A percentile compares a stretch with the other conserved stretches of the same genome.
These are phyloP conservation scores for Temnothorax longispinosus DNA, from an alignment of 1,140 invertebrate genomes.

Conservation along the genomic window DNA sequence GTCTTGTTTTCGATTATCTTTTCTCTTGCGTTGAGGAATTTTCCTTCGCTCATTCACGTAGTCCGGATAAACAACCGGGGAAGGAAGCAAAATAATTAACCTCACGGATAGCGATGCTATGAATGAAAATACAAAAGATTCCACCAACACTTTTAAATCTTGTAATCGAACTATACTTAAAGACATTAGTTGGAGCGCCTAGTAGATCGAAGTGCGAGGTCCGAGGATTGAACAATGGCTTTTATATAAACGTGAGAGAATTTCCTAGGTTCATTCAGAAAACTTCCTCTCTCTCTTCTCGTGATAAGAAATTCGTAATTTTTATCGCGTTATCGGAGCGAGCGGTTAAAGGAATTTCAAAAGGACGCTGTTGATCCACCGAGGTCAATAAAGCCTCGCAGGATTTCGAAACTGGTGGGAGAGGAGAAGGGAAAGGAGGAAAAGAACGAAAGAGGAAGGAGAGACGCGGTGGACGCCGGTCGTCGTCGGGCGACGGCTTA, in stretches of 20 bases:
- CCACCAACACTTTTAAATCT: not conserved
- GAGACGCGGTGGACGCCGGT: slow-evolving; percentile 18
- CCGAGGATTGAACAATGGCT: not conserved
- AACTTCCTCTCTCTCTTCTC: not conserved
- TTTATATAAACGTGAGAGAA: not conserved
- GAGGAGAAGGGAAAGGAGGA: not conserved
- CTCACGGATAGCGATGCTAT: not conserved
- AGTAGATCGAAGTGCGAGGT: not conserved
- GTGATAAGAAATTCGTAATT: slow-evolving; percentile 33
- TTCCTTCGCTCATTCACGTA: not conserved
- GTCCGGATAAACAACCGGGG: not conserved
- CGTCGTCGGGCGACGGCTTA: slow-evolving; percentile 67
- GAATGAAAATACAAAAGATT: not conserved
- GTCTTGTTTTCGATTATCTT: not conserved
- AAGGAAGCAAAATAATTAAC: not conserved
- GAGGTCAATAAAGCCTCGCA: slow-evolving; percentile 47
- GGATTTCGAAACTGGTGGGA: slow-evolving; percentile 13
- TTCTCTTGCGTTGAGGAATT: not conserved
- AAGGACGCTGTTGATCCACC: slow-evolving; percentile 45
- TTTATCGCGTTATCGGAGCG: slow-evolving; percentile 9
- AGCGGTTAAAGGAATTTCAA: slow-evolving; percentile 37
- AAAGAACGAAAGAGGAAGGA: not conserved
- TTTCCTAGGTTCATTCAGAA: not conserved
- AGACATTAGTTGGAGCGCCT: not conserved
- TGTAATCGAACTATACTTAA: not conserved